These are phyloP conservation scores for Calameuta idolon DNA, from an alignment of 2,888 invertebrate genomes.

Conservation along the genomic window DNA sequence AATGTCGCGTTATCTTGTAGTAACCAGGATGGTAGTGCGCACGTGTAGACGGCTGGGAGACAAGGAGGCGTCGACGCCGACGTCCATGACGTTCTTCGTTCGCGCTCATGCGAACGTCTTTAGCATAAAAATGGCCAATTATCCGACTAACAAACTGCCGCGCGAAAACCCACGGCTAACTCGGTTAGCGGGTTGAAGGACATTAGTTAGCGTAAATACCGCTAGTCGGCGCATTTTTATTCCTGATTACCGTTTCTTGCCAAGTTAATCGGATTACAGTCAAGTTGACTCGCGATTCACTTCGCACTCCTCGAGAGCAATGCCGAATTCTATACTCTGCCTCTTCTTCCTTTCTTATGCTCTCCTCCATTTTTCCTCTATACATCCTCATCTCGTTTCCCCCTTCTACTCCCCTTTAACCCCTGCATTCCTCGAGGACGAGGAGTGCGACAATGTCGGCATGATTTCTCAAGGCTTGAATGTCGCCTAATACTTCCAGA, in stretches of 20 bases:
- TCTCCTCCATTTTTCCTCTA: neutral
- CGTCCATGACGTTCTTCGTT: slow-evolving; percentile 1
- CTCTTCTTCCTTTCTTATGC: slow-evolving; percentile 9
- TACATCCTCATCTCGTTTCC: neutral
- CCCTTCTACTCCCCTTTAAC: neutral
- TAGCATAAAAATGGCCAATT: slow-evolving; percentile 64
- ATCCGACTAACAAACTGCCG: slow-evolving; percentile 54
- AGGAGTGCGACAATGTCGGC: slow-evolving; percentile 35
- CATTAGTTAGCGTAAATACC: slow-evolving; percentile 64
- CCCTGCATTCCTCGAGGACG: slow-evolving; percentile 5
- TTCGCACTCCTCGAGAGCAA: slow-evolving; percentile 18
- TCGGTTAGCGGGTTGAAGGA: slow-evolving; percentile 56
- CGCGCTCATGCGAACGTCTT: slow-evolving; percentile 34
- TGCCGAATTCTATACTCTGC: slow-evolving; percentile 1
- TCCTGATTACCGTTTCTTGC: slow-evolving; percentile 61
- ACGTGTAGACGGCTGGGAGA: neutral
- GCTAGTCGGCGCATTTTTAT: slow-evolving; percentile 60
- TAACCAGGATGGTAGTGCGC: neutral
- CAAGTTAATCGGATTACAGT: slow-evolving; percentile 52
- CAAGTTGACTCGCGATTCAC: slow-evolving; percentile 22
- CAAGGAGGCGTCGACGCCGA: neutral
- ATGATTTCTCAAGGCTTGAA: slow-evolving; percentile 45
- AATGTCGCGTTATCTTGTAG: slow-evolving; percentile 41
- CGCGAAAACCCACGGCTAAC: slow-evolving; percentile 41
- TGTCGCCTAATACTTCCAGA: slow-evolving; percentile 42